Evolutionary conservation across 2,888 invertebrate species (phyloP), one percentile per base, ranked within the genome.

Genomic region (Chalcis sispes): DNA sequence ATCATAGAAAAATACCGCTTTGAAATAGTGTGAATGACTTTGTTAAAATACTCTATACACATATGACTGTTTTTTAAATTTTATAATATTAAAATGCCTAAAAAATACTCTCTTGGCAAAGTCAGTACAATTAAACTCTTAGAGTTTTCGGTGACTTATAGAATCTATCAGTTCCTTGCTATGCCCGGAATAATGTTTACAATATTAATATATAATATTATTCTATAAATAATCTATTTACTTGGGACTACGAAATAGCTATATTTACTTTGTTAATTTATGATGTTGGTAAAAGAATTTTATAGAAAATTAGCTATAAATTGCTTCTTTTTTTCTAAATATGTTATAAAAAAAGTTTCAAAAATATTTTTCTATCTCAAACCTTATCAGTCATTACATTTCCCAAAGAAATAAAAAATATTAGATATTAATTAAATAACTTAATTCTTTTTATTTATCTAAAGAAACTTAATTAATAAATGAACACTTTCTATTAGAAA

Each of bases 81-180:
- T 69, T 73, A 71, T 62, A 74, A 56, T 74, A 69, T 66, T 66
- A 52, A 64, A 77, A 75, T 72, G 64, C 69, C 72, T 75, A 71
- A 75, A 73, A 77, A 67, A 73, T 71, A 71, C 62, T 61, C 62
- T 66, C 52, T 71, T 61, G 50, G 67, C 46, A 66, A 62, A 67
- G 71, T 77, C 46, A 42, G 67, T 75, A 70, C 64, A 56, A 64
- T 77, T 72, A 67, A 67, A 73, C 70, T 65, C 75, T 75, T 76
- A 50, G 67, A 72, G 70, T 62, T 48, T 61, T 73, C 36, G 58
- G 52, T 73, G 70, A 74, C 70, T 77, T 75, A 79, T 81, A 81
- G 76, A 82, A 81, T 80, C 80, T 82, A 81, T 81, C 78, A 82
- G 81, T 82, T 83, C 82, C 82, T 80, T 80, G 81, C 79, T 81